Conservation (phyloP, 2,797 vertebrate species). For the Rhinella marina region DNA sequence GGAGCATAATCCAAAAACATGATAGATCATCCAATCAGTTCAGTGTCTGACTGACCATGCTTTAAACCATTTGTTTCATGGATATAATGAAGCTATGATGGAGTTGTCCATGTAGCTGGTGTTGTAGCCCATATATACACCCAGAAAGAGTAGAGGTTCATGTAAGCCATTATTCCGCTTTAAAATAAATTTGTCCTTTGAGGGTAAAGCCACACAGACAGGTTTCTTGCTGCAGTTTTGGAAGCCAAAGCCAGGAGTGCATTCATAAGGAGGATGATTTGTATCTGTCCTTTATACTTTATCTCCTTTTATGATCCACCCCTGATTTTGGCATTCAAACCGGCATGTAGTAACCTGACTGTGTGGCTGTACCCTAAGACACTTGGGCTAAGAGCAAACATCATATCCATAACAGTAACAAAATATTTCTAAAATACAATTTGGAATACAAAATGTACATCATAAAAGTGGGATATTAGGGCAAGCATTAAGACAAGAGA, state of each 20-base stretch:
- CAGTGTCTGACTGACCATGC: neutral
- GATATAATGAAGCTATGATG: neutral
- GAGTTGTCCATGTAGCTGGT: neutral
- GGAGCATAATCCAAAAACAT: neutral
- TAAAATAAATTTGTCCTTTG: neutral
- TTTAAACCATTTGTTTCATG: neutral
- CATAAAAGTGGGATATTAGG: neutral
- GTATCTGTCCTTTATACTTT: too few species aligned
- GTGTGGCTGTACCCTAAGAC: too few species aligned
- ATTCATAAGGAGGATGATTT: too few species aligned
- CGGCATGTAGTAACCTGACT: too few species aligned
- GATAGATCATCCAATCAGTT: neutral
- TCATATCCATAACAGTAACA: neutral
- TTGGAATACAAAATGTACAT: neutral
- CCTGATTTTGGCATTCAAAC: too few species aligned
- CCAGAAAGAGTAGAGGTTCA: neutral
- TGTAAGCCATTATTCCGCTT: neutral
- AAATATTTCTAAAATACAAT: neutral
- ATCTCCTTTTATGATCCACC: too few species aligned
- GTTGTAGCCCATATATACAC: neutral
- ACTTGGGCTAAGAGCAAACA: neutral
- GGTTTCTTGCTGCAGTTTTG: too few species aligned
- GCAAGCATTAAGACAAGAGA: constrained; percentile 12
- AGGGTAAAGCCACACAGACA: too few species aligned
- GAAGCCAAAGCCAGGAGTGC: too few species aligned